These are phyloP conservation scores for Ceraclea dissimilis DNA, from an alignment of 2,888 invertebrate species.

Conservation along the genomic window DNA sequence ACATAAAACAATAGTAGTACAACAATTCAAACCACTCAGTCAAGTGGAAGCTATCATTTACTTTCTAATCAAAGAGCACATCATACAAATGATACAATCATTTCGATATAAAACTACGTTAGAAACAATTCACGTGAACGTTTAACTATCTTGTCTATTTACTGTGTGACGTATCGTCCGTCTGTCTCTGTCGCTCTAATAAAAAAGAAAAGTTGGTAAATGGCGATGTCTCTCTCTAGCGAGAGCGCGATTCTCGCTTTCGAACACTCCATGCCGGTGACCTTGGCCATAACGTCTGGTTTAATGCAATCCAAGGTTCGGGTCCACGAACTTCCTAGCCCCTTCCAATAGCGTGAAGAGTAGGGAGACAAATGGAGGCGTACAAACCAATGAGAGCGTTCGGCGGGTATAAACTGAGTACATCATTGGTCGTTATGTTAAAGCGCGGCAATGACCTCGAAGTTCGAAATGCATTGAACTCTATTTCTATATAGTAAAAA, in stretches of 20 bases:
- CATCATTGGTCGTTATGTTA: slow-evolving; percentile 40
- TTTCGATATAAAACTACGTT: too few relatives aligned
- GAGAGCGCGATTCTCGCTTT: slow-evolving; percentile 27
- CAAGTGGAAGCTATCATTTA: too few relatives aligned
- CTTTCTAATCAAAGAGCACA: too few relatives aligned
- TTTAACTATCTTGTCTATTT: too few relatives aligned
- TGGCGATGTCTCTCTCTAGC: slow-evolving; percentile 16
- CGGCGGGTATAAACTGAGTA: slow-evolving; percentile 45
- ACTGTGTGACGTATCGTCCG: too few relatives aligned
- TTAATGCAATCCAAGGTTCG: slow-evolving; percentile 83
- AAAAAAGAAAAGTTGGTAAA: slow-evolving; percentile 12
- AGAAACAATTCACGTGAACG: too few relatives aligned
- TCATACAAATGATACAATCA: too few relatives aligned
- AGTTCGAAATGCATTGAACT: slow-evolving; percentile 58
- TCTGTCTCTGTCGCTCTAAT: slow-evolving; percentile 9
- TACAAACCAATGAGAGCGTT: slow-evolving; percentile 42
- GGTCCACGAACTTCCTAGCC: slow-evolving; percentile 65
- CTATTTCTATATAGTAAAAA: slow-evolving; percentile 32
- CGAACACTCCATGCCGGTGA: slow-evolving; percentile 48
- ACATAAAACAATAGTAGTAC: too few relatives aligned
- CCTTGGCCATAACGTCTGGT: slow-evolving; percentile 60
- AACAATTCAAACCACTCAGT: too few relatives aligned
- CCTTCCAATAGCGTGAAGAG: slow-evolving; percentile 41
- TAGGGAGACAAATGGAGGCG: slow-evolving; percentile 34
- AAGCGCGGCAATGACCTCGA: slow-evolving; percentile 78